A percentile compares a stretch with the other conserved stretches of the same genome.
These are phyloP conservation scores for Heliconius nattereri DNA, from an alignment of 1,140 invertebrate species.

Conservation along the genomic window DNA sequence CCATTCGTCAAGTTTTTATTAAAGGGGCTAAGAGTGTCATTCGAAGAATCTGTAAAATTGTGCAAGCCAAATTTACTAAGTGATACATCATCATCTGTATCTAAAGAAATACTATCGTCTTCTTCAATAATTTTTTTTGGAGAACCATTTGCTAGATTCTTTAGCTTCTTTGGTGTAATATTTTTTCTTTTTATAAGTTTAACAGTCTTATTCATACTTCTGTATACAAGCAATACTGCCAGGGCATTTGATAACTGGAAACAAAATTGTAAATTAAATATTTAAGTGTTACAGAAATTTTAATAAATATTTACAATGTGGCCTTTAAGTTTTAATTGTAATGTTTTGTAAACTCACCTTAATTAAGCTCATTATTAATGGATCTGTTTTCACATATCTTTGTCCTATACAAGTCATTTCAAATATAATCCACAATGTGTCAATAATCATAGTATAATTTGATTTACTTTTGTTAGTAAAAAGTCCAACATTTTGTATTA, in stretches of 20 bases:
- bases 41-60: constrained; percentile 68
- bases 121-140: constrained; percentile 53
- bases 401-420: constrained; percentile 55
- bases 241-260: constrained; percentile 55
- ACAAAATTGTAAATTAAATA: background rate
- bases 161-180: constrained; percentile 58
- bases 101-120: constrained; percentile 57
- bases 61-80: constrained; percentile 73
- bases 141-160: constrained; percentile 55
- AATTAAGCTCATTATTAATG: constrained; percentile 55
- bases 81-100: constrained; percentile 74
- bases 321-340: background rate
- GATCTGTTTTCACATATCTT: constrained; percentile 48
- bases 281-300: background rate
- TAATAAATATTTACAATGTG: background rate
- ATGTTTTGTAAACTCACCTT: constrained; percentile 59
- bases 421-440: constrained; percentile 69
- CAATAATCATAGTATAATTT: constrained; percentile 61
- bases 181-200: constrained; percentile 46
- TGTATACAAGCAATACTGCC: constrained; percentile 61
- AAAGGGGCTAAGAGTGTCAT: constrained; percentile 57
- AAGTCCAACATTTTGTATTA: constrained; percentile 68
- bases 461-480: constrained; percentile 63
- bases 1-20: constrained; percentile 62
- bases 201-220: constrained; percentile 50